These are phyloP conservation scores for Apodemia duryi DNA, from an alignment of 2,888 invertebrate species.

Conservation along the genomic window DNA sequence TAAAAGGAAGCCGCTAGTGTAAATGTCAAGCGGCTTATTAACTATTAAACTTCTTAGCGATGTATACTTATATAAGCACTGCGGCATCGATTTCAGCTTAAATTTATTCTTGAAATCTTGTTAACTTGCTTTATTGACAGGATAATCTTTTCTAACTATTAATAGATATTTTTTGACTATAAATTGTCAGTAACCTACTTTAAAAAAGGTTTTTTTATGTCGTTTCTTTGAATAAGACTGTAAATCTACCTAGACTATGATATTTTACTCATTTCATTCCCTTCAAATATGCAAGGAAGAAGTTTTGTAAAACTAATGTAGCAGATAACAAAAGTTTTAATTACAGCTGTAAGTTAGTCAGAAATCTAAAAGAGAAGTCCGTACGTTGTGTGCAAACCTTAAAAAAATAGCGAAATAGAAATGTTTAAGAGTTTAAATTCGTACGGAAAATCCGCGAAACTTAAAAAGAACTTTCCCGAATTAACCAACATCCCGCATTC, in stretches of 20 bases:
- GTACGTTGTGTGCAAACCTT: not conserved
- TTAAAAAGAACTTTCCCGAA: conserved; percentile 16
- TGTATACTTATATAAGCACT: conserved; percentile 5
- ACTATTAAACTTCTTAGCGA: conserved; percentile 9
- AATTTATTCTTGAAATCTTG: not conserved
- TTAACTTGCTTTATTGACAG: not conserved
- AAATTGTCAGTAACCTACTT: no score
- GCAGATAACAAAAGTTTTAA: not conserved
- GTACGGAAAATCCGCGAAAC: conserved; percentile 8
- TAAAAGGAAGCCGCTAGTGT: conserved; percentile 6
- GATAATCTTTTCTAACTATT: not conserved
- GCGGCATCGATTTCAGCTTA: not conserved
- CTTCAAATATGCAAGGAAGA: not conserved
- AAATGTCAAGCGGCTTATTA: conserved; percentile 6
- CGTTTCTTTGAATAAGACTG: no score
- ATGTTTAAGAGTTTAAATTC: conserved; percentile 8
- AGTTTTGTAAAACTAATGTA: not conserved
- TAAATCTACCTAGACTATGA: no score
- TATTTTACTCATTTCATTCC: no score
- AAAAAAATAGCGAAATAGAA: conserved; percentile 3
- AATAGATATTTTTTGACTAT: not conserved
- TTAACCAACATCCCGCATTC: conserved; percentile 19
- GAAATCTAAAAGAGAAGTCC: not conserved
- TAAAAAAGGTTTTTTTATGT: no score
- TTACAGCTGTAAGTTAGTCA: not conserved